Evolutionary conservation across 1,140 invertebrate genomes (phyloP), one percentile per base, ranked within the genome.

Genomic region (Oryctes rhinoceros): DNA sequence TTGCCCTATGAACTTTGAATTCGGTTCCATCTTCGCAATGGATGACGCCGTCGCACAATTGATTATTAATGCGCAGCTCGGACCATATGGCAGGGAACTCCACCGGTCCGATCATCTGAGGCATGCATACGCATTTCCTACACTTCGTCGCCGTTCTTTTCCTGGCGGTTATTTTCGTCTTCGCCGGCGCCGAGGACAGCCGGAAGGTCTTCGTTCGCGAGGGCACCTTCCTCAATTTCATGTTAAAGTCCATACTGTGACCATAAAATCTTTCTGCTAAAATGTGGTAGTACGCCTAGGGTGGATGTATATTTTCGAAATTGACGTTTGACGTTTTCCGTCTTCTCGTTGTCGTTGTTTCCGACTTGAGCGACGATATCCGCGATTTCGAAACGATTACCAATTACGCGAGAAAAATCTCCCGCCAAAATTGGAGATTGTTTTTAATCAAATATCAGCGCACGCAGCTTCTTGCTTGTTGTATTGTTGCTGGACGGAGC

Each of bases 51-150:
- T 92, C 91, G 84, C 91, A 92, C 7, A 92, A 87, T 81, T 92
- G 90, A 79, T 87, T 88, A 79, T 90, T 90, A 65, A 88, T 87
- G 84, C 92, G 89, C 53, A 93, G 86, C 85, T 93, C 92, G 81
- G 90, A 90, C 91, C 91, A 93, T 82, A 92, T 90, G 49, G 88
- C 83, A 37, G 92, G 91, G 85, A 92, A 93, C 84, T 92, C 90
- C 74, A 86, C 82, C 20, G 82, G 80, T 24, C 83, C 82, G 5
- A 75, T 47, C 10, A 79, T 37, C 20, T 80, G 79, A 4, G 81
- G 80, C 74, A 79, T 78, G 71, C 84, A 85, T 20, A 82, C 81
- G 78, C 84, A 85, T 77, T 79, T 83, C 37, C 76, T 48, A 71
- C 80, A 78, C 30, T 81, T 75, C 11, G 65, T n/a, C 13, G 53